These are phyloP conservation scores for Limonius californicus DNA, from an alignment of 1,140 invertebrate genomes.

Conservation along the genomic window DNA sequence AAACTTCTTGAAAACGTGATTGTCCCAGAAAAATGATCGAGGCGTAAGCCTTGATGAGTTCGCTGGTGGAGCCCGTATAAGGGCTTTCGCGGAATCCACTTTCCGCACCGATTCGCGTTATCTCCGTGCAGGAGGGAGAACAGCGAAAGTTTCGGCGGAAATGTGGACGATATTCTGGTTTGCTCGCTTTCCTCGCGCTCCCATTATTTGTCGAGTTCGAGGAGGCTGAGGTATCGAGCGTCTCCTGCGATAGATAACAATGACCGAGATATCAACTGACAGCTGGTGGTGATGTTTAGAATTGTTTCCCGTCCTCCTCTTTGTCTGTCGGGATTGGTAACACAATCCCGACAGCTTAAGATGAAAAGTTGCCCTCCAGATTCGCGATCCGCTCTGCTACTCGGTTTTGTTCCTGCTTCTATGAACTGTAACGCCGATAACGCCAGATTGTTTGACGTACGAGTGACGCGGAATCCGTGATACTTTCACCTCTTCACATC, in stretches of 20 bases:
- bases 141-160: too few relatives aligned
- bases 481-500: too few relatives aligned
- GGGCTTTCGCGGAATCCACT: too few relatives aligned
- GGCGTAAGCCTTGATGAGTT: too few relatives aligned
- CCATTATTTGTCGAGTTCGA: not conserved
- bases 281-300: conserved; percentile 1
- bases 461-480: too few relatives aligned
- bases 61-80: too few relatives aligned
- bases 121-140: too few relatives aligned
- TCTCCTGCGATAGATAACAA: not conserved
- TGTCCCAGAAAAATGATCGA: too few relatives aligned
- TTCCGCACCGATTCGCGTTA: too few relatives aligned
- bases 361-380: not conserved
- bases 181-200: not conserved
- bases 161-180: too few relatives aligned
- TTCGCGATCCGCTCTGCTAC: not conserved
- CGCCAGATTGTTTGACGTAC: too few relatives aligned
- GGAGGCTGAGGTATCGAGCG: not conserved
- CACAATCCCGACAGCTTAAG: not conserved
- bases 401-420: not conserved
- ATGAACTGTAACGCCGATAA: not conserved
- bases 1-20: too few relatives aligned
- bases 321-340: not conserved
- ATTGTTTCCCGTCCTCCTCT: not conserved
- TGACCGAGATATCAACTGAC: not conserved